Evolutionary conservation across 1,140 invertebrate genomes (phyloP).

Genomic region (Glossosoma conforme): DNA sequence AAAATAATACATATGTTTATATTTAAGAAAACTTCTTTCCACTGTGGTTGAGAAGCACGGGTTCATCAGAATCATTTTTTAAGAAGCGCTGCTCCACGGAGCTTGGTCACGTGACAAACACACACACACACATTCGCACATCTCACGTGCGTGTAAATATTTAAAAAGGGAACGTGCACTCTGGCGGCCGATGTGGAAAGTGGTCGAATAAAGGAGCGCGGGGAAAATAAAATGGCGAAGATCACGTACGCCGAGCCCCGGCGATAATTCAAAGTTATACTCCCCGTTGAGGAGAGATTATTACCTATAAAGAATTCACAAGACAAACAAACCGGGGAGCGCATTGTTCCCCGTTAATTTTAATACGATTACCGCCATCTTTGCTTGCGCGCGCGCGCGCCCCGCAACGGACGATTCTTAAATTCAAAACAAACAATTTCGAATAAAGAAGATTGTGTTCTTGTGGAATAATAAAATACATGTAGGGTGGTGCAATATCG

Average conservation of each 20-base stretch:
- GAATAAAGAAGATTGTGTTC: too few relatives aligned
- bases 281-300: not conserved
- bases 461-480: too few relatives aligned
- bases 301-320: too few relatives aligned
- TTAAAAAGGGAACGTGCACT: constrained; percentile 26
- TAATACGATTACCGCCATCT: too few relatives aligned
- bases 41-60: not conserved
- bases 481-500: too few relatives aligned
- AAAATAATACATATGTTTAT: too few relatives aligned
- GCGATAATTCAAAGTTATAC: constrained; percentile 15
- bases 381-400: too few relatives aligned
- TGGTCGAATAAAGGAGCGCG: constrained; percentile 19
- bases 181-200: constrained; percentile 17
- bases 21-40: too few relatives aligned
- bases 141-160: constrained; percentile 17
- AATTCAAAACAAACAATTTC: too few relatives aligned
- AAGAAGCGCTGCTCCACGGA: not conserved
- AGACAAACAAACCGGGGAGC: too few relatives aligned
- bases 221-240: not conserved
- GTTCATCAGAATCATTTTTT: not conserved
- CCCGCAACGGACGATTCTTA: too few relatives aligned
- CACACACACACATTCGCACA: constrained; percentile 1
- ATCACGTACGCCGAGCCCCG: not conserved
- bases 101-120: constrained; percentile 8
- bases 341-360: too few relatives aligned